These are phyloP conservation scores for Operophtera brumata DNA, from an alignment of 2,888 invertebrate species.

Conservation along the genomic window DNA sequence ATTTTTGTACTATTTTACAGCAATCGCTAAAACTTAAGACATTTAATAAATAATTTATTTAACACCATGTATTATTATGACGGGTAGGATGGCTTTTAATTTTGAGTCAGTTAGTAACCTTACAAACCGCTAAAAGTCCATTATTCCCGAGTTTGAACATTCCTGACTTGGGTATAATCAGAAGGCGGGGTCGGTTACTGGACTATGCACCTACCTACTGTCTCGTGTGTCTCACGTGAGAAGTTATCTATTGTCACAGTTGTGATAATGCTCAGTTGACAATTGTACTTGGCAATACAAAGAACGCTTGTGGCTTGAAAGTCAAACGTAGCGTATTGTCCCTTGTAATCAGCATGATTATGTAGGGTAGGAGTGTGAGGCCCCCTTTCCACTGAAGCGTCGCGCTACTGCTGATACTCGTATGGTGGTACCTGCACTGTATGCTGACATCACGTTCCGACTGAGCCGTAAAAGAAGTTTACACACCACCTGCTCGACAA, in stretches of 20 bases:
- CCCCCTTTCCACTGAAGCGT: not conserved
- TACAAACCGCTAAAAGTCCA: too few species aligned
- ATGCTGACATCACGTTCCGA: too few species aligned
- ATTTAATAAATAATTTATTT: too few species aligned
- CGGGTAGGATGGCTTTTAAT: too few species aligned
- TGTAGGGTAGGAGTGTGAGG: not conserved
- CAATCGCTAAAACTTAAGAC: too few species aligned
- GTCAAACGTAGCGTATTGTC: constrained; percentile 2
- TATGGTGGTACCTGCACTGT: too few species aligned
- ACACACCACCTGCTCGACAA: too few species aligned
- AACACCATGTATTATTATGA: too few species aligned
- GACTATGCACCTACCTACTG: not conserved
- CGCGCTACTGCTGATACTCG: not conserved
- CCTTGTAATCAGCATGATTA: constrained; percentile 9
- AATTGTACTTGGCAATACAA: not conserved
- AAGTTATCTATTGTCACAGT: not conserved
- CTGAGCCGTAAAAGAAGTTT: too few species aligned
- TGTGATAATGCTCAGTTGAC: constrained; percentile 3
- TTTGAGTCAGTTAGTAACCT: too few species aligned
- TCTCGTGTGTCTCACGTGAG: not conserved
- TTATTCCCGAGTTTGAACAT: not conserved
- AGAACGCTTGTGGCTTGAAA: constrained; percentile 6
- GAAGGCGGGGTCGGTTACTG: not conserved
- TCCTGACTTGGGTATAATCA: not conserved
- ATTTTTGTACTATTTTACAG: too few species aligned